These are phyloP conservation scores for Cacoxenus indagator DNA, from an alignment of 2,888 invertebrate genomes.

Conservation along the genomic window DNA sequence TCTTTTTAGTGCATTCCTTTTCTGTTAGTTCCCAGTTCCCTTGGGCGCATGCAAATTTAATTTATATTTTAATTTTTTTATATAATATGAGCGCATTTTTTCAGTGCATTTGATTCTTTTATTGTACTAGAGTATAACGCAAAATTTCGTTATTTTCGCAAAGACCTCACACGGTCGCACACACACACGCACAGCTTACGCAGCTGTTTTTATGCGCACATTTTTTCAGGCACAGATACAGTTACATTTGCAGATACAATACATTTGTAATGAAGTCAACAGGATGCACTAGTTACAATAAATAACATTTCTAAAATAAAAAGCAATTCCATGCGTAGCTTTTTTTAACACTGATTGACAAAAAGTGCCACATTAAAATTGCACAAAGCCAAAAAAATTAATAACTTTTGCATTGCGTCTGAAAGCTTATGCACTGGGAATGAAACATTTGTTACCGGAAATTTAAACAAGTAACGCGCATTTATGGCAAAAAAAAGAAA, in stretches of 20 bases:
- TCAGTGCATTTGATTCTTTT: background rate
- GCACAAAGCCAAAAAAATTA: background rate
- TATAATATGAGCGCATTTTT: background rate
- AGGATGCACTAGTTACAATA: background rate
- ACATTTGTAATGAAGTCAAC: background rate
- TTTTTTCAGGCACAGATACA: background rate
- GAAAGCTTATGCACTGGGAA: background rate
- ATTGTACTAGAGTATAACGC: no score
- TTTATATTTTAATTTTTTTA: constrained; percentile 6
- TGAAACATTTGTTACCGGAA: background rate
- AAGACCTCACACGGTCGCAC: background rate
- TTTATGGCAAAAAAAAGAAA: background rate
- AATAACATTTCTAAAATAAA: background rate
- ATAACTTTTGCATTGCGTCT: background rate
- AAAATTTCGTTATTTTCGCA: background rate
- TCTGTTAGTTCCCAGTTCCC: background rate
- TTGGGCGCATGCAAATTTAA: background rate
- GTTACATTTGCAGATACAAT: background rate
- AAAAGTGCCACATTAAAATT: background rate
- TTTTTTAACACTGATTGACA: background rate
- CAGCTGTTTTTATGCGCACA: background rate
- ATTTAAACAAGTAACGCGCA: no score
- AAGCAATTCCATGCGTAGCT: background rate
- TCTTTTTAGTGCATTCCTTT: background rate
- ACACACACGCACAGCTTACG: background rate